These are phyloP conservation scores for Protosalanx chinensis DNA, from an alignment of 2,797 vertebrate species.

Conservation along the genomic window DNA sequence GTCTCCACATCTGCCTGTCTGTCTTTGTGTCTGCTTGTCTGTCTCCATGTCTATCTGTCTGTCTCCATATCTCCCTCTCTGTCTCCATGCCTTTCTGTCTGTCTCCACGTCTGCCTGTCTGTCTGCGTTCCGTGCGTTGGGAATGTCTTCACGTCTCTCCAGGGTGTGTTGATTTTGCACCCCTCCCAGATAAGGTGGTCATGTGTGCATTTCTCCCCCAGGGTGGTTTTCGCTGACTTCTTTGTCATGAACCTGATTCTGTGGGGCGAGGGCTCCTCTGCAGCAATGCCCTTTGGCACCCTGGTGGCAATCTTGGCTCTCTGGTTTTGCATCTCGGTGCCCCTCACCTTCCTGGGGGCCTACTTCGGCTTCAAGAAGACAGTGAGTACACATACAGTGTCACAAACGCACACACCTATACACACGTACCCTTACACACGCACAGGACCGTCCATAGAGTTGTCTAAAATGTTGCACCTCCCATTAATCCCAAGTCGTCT, in stretches of 20 bases:
- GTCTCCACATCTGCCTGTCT: not conserved
- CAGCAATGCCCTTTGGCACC: constrained; percentile 90
- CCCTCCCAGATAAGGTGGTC: not conserved
- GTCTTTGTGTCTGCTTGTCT: not conserved
- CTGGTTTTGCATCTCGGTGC: constrained; percentile 95
- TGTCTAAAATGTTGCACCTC: too few species aligned
- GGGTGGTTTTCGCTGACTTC: constrained; percentile 92
- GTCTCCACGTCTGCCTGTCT: not conserved
- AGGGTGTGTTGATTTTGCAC: not conserved
- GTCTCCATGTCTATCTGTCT: not conserved
- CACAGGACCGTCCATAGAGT: not conserved
- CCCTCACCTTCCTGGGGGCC: constrained; percentile 88
- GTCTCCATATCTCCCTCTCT: not conserved
- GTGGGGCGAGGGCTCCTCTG: constrained; percentile 92
- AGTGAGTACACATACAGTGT: constrained; percentile 72
- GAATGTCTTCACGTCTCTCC: not conserved
- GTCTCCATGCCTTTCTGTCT: not conserved
- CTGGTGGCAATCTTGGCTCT: constrained; percentile 89
- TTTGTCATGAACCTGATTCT: constrained; percentile 95
- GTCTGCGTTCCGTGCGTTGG: too few species aligned
- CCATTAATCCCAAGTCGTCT: not conserved
- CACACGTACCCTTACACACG: not conserved
- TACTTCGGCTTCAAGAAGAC: constrained; percentile 93
- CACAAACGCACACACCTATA: constrained; percentile 26
- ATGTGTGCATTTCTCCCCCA: constrained; percentile 39